A percentile compares a stretch with the other conserved stretches of the same genome.
Evolutionary conservation across 2,888 invertebrate species (phyloP).

Genomic region (Pseudoips prasinana): DNA sequence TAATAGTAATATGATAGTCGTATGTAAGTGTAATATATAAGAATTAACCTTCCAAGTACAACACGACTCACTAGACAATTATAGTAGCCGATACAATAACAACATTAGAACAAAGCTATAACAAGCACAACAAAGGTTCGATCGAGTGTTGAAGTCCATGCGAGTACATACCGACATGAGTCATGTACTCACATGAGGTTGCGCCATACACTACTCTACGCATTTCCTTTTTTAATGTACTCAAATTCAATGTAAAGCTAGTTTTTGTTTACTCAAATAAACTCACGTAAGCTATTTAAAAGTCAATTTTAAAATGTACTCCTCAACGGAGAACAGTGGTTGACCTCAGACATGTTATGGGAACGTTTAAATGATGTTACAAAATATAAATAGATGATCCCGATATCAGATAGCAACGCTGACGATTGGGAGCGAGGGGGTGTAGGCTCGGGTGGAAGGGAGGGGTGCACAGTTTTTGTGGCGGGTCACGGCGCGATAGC

Average conservation of each 20-base stretch:
- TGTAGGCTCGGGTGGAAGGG: constrained; percentile 3
- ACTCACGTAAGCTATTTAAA: too few relatives aligned
- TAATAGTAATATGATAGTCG: too few relatives aligned
- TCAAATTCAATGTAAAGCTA: too few relatives aligned
- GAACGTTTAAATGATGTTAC: constrained; percentile 17
- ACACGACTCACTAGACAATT: constrained; percentile 7
- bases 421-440: background rate
- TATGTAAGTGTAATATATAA: too few relatives aligned
- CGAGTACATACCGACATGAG: background rate
- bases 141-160: constrained; percentile 17
- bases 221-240: too few relatives aligned
- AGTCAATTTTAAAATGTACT: too few relatives aligned
- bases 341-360: too few relatives aligned
- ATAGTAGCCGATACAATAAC: constrained; percentile 9
- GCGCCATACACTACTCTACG: too few relatives aligned
- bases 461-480: constrained; percentile 17
- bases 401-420: constrained; percentile 36
- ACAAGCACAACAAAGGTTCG: constrained; percentile 15
- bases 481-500: constrained; percentile 55
- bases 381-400: constrained; percentile 29
- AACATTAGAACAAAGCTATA: background rate
- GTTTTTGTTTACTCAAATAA: too few relatives aligned
- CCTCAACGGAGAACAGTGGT: too few relatives aligned
- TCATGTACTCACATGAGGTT: background rate
- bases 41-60: background rate